These are phyloP conservation scores for Eupithecia pulchellata DNA, from an alignment of 2,888 invertebrate genomes.

Conservation along the genomic window DNA sequence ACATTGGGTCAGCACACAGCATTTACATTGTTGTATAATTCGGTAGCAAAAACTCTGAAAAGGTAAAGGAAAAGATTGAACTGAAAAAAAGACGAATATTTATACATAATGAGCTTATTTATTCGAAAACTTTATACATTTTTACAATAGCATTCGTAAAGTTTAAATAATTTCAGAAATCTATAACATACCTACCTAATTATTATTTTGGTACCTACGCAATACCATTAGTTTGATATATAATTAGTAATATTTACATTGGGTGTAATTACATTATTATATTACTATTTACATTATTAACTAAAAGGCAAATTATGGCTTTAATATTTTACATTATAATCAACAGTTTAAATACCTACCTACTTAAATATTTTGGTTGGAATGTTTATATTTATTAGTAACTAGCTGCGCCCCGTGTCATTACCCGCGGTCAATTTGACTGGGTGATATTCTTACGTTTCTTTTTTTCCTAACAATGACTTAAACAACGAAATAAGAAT, in stretches of 20 bases:
- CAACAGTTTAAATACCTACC: background rate
- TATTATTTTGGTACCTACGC: background rate
- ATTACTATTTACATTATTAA: conserved; percentile 47
- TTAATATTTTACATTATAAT: conserved; percentile 38
- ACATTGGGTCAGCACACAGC: too few species aligned
- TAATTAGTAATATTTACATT: background rate
- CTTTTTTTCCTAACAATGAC: too few species aligned
- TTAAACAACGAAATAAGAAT: too few species aligned
- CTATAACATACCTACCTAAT: background rate
- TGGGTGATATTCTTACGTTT: too few species aligned
- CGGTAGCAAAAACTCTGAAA: background rate
- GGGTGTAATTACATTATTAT: too few species aligned
- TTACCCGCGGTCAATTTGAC: too few species aligned
- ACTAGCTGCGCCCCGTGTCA: too few species aligned
- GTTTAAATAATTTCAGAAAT: background rate
- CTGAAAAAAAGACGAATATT: background rate
- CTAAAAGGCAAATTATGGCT: conserved; percentile 75
- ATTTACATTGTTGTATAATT: background rate
- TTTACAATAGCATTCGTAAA: background rate
- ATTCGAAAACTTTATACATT: background rate
- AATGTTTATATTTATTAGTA: too few species aligned
- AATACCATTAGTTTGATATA: background rate
- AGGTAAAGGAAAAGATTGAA: background rate
- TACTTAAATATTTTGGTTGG: conserved; percentile 6
- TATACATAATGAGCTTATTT: background rate